A percentile compares a stretch with the other conserved stretches of the same genome.
Evolutionary conservation across 1,140 invertebrate genomes (phyloP).

Genomic region (Wasmannia auropunctata): DNA sequence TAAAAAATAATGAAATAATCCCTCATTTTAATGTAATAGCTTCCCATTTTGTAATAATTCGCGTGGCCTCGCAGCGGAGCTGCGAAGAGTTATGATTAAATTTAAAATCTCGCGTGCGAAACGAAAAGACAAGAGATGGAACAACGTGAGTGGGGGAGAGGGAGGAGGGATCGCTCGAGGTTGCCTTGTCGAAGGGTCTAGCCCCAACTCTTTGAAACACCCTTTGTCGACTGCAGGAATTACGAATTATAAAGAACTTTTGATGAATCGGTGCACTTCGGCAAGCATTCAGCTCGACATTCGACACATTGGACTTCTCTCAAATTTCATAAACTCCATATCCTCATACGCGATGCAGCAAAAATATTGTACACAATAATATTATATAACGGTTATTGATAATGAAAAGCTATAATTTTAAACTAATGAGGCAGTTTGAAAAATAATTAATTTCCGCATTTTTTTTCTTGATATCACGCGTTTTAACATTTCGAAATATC

Average conservation of each 20-base stretch:
- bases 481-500: slow-evolving; percentile 44
- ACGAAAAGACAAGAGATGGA: slow-evolving; percentile 62
- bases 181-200: slow-evolving; percentile 50
- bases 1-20: slow-evolving; percentile 37
- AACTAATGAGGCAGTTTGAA: neutral
- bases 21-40: slow-evolving; percentile 48
- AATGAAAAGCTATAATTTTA: neutral
- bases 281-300: neutral
- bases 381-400: neutral
- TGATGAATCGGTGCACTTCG: slow-evolving; percentile 71
- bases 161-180: slow-evolving; percentile 37
- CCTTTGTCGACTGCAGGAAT: slow-evolving; percentile 71
- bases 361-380: neutral
- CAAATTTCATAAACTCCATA: neutral
- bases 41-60: slow-evolving; percentile 63
- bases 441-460: slow-evolving; percentile 14
- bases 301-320: neutral
- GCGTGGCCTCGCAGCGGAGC: slow-evolving; percentile 11
- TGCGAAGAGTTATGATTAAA: slow-evolving; percentile 75
- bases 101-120: slow-evolving; percentile 75
- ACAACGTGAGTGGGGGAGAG: neutral
- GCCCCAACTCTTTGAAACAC: slow-evolving; percentile 61
- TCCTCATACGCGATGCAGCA: neutral
- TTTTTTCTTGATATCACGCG: slow-evolving; percentile 21
- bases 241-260: slow-evolving; percentile 71